Conservation (phyloP, 2,113 vertebrate genomes). For the Myotis lucifugus region DNA sequence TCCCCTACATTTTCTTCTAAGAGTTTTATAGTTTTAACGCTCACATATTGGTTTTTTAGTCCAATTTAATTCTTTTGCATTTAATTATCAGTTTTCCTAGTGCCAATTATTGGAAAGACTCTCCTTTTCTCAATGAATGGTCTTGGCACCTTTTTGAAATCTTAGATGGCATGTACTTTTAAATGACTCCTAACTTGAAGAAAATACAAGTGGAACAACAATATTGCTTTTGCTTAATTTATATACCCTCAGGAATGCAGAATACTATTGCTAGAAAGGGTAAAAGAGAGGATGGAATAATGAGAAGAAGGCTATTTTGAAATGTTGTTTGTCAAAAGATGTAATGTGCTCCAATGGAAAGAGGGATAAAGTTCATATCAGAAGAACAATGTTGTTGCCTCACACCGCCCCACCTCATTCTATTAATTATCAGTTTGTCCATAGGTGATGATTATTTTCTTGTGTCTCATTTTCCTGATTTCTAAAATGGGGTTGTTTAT, state of each 20-base stretch:
- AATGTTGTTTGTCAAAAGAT: neutral
- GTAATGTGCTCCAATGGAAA: neutral
- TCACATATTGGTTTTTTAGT: neutral
- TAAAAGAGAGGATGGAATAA: neutral
- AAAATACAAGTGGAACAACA: neutral
- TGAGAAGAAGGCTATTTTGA: neutral
- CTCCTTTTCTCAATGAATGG: neutral
- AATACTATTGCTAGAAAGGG: neutral
- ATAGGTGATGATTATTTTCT: neutral
- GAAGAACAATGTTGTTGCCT: neutral
- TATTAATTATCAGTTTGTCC: neutral
- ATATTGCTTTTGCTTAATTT: neutral
- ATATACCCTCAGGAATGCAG: neutral
- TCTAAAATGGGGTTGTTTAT: neutral
- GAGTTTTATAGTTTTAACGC: neutral
- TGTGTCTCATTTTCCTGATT: neutral
- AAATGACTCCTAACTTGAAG: neutral
- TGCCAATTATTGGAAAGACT: neutral
- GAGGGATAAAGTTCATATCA: neutral
- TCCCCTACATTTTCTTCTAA: neutral
- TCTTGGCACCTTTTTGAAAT: neutral
- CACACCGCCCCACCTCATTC: neutral
- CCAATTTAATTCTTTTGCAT: neutral
- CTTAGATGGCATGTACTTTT: neutral
- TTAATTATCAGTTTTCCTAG: neutral